phyloP scores from a whole-genome alignment of 2,888 invertebrate species.

The Cryptosula pallasiana region DNA sequence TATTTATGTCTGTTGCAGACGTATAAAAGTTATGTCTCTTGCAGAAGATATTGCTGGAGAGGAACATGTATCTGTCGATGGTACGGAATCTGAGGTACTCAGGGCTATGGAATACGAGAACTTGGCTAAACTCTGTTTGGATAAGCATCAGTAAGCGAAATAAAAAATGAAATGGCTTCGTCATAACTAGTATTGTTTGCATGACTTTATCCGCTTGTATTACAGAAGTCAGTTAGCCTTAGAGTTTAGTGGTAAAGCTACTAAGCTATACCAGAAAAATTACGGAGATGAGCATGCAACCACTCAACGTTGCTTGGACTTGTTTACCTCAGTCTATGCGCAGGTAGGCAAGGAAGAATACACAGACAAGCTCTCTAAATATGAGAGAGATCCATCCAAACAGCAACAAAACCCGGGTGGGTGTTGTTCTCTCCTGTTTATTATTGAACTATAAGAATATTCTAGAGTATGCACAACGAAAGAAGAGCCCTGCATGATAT shows the following conservation, averaged over 20 bases:
- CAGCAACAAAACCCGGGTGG: no score
- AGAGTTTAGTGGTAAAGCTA: constrained; percentile 33
- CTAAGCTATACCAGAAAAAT: constrained; percentile 41
- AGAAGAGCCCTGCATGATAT: no score
- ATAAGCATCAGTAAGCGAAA: constrained; percentile 43
- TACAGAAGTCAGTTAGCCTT: constrained; percentile 18
- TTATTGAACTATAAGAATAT: no score
- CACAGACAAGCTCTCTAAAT: constrained; percentile 8
- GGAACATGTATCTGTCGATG: background rate
- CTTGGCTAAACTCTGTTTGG: constrained; percentile 42
- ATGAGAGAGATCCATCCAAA: background rate
- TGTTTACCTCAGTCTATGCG: constrained; percentile 45
- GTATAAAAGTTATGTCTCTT: no score
- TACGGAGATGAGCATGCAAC: constrained; percentile 40
- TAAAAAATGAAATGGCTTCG: no score
- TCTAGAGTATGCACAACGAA: no score
- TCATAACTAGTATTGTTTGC: no score
- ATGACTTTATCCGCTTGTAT: no score
- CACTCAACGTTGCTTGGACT: constrained; percentile 41
- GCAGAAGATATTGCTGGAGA: background rate
- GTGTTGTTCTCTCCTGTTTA: no score
- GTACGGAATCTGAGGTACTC: constrained; percentile 31
- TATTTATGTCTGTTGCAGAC: no score
- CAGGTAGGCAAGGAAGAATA: constrained; percentile 46
- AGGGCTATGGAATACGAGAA: constrained; percentile 47